phyloP scores from a whole-genome alignment of 2,113 vertebrate species.

The Misgurnus mizolepis region DNA sequence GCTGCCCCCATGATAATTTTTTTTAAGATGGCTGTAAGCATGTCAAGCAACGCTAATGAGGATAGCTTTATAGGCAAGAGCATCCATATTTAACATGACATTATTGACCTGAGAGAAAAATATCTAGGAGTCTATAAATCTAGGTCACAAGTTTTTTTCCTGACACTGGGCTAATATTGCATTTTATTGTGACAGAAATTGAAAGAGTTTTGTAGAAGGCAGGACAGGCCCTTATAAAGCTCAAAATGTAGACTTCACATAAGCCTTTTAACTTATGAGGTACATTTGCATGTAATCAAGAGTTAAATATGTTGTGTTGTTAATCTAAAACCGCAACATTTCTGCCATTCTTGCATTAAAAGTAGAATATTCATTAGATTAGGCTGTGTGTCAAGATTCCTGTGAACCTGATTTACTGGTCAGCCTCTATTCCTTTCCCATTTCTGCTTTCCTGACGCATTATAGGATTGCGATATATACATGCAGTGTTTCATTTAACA shows the following conservation, averaged over 20 bases:
- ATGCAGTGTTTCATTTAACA: too few species aligned
- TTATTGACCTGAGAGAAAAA: background rate
- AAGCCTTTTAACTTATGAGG: background rate
- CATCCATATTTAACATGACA: constrained; percentile 3
- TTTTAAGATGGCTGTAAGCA: too few species aligned
- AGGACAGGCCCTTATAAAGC: background rate
- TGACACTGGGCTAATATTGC: background rate
- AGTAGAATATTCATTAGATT: background rate
- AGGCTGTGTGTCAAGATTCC: background rate
- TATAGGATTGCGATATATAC: too few species aligned
- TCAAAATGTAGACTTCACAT: background rate
- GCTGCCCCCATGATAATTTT: too few species aligned
- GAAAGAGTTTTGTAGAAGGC: background rate
- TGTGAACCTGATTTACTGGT: background rate
- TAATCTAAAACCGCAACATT: too few species aligned
- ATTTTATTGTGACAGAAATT: background rate
- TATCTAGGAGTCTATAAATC: background rate
- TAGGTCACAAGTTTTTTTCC: background rate
- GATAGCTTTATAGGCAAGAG: background rate
- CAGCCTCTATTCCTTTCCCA: background rate
- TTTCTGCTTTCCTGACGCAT: too few species aligned
- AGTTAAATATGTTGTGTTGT: too few species aligned
- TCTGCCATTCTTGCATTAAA: too few species aligned
- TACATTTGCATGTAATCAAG: too few species aligned
- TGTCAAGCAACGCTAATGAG: too few species aligned